Conservation (phyloP, 1,140 invertebrate genomes). For the Arion vulgaris region DNA sequence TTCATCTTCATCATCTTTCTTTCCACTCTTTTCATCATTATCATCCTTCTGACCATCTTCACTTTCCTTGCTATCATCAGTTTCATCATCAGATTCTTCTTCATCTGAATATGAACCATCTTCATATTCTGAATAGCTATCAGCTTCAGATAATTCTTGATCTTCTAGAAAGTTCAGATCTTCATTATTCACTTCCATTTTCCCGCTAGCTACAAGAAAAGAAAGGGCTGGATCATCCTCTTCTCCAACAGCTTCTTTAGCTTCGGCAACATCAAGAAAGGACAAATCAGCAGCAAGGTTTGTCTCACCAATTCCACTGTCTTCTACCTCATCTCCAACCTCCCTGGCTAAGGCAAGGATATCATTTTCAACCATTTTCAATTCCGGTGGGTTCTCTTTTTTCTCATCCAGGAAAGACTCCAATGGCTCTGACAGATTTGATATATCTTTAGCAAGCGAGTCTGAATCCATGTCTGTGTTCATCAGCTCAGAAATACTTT, state of each 20-base stretch:
- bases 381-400: slow-evolving; percentile 29
- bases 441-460: neutral
- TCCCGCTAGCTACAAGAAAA: slow-evolving; percentile 9
- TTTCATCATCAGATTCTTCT: slow-evolving; percentile 50
- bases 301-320: neutral
- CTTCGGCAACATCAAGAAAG: slow-evolving; percentile 11
- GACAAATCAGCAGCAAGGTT: slow-evolving; percentile 12
- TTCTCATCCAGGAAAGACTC: slow-evolving; percentile 23
- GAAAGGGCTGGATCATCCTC: slow-evolving; percentile 23
- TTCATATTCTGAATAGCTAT: slow-evolving; percentile 44
- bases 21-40: slow-evolving; percentile 38
- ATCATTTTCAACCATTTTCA: slow-evolving; percentile 30
- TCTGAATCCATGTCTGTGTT: neutral
- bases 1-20: slow-evolving; percentile 49
- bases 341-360: slow-evolving; percentile 17
- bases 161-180: slow-evolving; percentile 47
- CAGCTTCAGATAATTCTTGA: slow-evolving; percentile 35
- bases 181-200: slow-evolving; percentile 38
- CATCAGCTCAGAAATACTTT: slow-evolving; percentile 18
- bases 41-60: slow-evolving; percentile 36
- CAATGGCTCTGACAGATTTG: neutral
- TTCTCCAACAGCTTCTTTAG: slow-evolving; percentile 20
- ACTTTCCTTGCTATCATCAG: slow-evolving; percentile 40
- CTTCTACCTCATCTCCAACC: slow-evolving; percentile 24
- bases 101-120: slow-evolving; percentile 54